phyloP scores from a whole-genome alignment of 2,113 vertebrate genomes.

The Sinocyclocheilus rhinocerous region DNA sequence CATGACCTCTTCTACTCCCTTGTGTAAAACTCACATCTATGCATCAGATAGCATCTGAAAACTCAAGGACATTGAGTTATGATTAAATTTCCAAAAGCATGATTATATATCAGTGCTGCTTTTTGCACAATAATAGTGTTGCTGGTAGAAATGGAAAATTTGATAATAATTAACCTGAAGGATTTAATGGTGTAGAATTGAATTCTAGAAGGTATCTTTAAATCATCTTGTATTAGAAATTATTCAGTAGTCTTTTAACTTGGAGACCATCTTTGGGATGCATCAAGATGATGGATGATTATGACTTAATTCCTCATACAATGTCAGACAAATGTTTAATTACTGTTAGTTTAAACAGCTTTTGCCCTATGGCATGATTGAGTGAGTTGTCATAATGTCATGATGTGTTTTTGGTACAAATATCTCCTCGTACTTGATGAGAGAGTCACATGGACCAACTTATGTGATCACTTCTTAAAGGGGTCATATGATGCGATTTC shows the following conservation, averaged over 20 bases:
- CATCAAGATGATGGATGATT: background rate
- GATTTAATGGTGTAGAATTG: background rate
- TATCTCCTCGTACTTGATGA: background rate
- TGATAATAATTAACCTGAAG: background rate
- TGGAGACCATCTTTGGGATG: background rate
- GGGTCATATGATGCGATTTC: too few relatives aligned
- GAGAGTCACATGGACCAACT: background rate
- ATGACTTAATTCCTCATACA: background rate
- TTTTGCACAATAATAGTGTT: background rate
- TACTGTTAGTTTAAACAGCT: background rate
- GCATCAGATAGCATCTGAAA: slow-evolving; percentile 40
- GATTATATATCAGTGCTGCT: background rate
- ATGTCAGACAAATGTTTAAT: background rate
- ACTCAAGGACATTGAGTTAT: slow-evolving; percentile 30
- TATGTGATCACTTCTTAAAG: background rate
- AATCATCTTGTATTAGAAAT: background rate
- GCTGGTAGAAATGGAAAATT: background rate
- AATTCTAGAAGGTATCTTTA: background rate
- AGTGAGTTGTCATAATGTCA: background rate
- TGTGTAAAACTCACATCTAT: slow-evolving; percentile 43
- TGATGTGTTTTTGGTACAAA: background rate
- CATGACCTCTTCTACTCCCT: slow-evolving; percentile 55
- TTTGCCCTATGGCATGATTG: background rate
- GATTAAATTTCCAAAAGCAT: background rate
- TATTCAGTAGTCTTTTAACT: background rate